These are phyloP conservation scores for Allobates femoralis DNA, from an alignment of 2,797 vertebrate genomes.

Conservation along the genomic window DNA sequence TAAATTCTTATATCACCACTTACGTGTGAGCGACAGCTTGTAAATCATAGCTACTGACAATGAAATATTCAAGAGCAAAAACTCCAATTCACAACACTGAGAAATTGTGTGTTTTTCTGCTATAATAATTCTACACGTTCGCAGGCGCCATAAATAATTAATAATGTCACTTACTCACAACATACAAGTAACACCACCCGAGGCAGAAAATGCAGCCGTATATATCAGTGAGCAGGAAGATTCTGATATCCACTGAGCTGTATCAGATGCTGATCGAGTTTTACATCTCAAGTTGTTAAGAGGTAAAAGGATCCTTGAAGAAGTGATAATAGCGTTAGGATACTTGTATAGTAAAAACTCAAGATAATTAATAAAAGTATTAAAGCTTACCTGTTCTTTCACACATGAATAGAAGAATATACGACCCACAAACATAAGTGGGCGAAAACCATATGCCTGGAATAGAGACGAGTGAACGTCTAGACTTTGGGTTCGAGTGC, in stretches of 20 bases:
- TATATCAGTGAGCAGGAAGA: slow-evolving; percentile 41
- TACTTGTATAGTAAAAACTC: slow-evolving; percentile 11
- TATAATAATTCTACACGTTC: slow-evolving; percentile 32
- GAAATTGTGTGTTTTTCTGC: slow-evolving; percentile 20
- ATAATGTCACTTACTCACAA: slow-evolving; percentile 45
- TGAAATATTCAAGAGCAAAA: slow-evolving; percentile 13
- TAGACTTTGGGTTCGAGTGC: no score
- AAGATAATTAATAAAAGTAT: slow-evolving; percentile 1
- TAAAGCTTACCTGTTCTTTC: background rate
- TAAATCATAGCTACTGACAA: background rate
- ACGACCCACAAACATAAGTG: no score
- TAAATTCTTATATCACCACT: slow-evolving; percentile 18
- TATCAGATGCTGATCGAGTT: slow-evolving; percentile 53
- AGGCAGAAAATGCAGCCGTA: slow-evolving; percentile 27
- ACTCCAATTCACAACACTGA: background rate
- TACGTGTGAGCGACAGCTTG: background rate
- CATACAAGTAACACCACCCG: slow-evolving; percentile 27
- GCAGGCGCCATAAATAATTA: slow-evolving; percentile 33
- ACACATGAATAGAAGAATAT: no score
- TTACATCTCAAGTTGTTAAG: slow-evolving; percentile 19
- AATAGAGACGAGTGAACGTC: no score
- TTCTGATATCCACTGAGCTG: slow-evolving; percentile 40
- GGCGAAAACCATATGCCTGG: no score
- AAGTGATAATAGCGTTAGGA: slow-evolving; percentile 20
- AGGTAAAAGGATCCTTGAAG: slow-evolving; percentile 16